Evolutionary conservation across 2,113 vertebrate genomes (phyloP), one percentile per base, ranked within the genome.

Genomic region (Phylloscopus trochiloides): DNA sequence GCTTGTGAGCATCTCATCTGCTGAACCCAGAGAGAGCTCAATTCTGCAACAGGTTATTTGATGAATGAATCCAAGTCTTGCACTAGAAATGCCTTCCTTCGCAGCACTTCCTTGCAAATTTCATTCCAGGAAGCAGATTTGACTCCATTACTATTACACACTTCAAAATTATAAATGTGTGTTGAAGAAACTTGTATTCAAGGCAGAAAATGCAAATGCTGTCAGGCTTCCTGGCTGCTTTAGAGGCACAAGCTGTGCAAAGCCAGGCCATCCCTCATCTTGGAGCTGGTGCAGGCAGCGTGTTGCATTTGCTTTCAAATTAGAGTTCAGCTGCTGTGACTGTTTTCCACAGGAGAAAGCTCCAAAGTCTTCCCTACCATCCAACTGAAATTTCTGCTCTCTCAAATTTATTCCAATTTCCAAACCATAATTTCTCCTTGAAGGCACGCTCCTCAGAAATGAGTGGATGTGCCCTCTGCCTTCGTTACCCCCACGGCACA

Each of bases 401-500:
- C 57, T 70, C 52, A 12, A 22, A 70, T 76, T 40, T 58, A 68
- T 62, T 90, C 38, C 26, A 2, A 3, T 79, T 91, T 79, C 58
- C 32, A 36, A 70, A 65, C 8, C 14, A 0, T 25, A 51, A 65
- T 31, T 42, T 45, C 70, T 82, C 50, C 77, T 67, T 45, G 54
- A 17, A 43, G 42, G 42, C 65, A 88, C 0, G 0, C 21, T 92
- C 20, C 2, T 70, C 31, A 34, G 29, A n/a, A 71, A 58, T 1
- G 6, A 66, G 32, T 14, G 38, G 31, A 68, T 61, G 22, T 6
- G 17, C n/a, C 51, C 17, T 40, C 21, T 7, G 2, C 42, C 63
- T 85, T 59, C 0, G 0, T 17, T 25, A 31, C 31, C 57, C 8
- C 24, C 12, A 3, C 70, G 29, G 26, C 2, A 7, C 31, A 79